Conservation (phyloP, 53 echinoderm and acorn worm genomes). For the Crossaster papposus region DNA sequence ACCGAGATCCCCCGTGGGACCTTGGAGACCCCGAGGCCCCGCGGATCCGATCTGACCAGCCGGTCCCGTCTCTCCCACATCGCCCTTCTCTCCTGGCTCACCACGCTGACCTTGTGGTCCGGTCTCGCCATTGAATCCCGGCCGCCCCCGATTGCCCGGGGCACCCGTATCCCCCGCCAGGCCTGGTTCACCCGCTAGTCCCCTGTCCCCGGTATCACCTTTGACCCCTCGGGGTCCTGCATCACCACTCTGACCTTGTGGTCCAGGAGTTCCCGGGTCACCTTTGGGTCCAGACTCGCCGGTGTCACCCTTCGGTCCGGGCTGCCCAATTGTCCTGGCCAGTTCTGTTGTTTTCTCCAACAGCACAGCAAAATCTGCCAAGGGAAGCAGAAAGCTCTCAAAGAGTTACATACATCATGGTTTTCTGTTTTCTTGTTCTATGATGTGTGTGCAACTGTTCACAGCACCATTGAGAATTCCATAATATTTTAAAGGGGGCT, state of each 20-base stretch:
- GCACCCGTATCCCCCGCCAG: conserved; percentile 4
- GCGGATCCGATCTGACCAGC: conserved; percentile 11
- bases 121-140: neutral
- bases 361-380: conserved; percentile 15
- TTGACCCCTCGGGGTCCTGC: conserved; percentile 9
- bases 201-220: conserved; percentile 23
- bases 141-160: neutral
- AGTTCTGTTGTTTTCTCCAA: conserved; percentile 12
- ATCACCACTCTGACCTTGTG: conserved; percentile 19
- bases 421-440: neutral
- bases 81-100: conserved; percentile 21
- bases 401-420: neutral
- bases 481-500: too few species aligned
- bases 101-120: conserved; percentile 41
- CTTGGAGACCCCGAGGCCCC: neutral
- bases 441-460: neutral
- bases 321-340: neutral
- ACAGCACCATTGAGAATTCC: too few species aligned
- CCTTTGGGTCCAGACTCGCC: conserved; percentile 36
- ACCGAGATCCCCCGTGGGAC: conserved; percentile 21
- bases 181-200: conserved; percentile 23
- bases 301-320: conserved; percentile 42
- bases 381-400: neutral
- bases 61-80: conserved; percentile 31
- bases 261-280: conserved; percentile 20